Base-by-base conservation (phyloP, 2,888 invertebrate genomes). In the Sminthurinus aureus region DNA sequence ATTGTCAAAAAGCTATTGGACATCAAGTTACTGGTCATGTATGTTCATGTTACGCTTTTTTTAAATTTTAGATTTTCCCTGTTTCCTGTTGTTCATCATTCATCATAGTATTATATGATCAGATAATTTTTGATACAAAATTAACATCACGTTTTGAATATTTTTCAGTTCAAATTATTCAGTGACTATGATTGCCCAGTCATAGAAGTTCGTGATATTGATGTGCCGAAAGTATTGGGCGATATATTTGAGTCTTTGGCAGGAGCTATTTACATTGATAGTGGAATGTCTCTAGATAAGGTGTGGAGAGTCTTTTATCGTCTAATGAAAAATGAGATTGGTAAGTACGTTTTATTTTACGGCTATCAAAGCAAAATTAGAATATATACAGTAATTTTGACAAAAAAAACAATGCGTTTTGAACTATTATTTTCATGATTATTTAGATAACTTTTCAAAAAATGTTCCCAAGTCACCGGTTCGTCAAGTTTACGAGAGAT, bases 221-320 rank as follows among this genome's bases (percentile, higher is more conserved):
- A 98, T 90, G 97, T 98, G 13, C 98, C 98, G 0, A 95, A 96
- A 91, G 94, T 94, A 0, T 92, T 99, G 52, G 98, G 98, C 15
- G 99, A 99, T 91, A 91, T 99, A 67, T 96, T 98, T 90, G 99
- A 99, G 91, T 95, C 98, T 0, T 89, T 98, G 0, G 94, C 95
- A 24, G 98, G 97, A 0, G 98, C 98, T 0, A 93, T 98, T n/a
- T 98, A 93, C 90, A 91, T 98, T 75, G 98, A 98, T 91, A 93
- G 93, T 89, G 93, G 93, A 50, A 94, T 95, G 89, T 91, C 94
- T 89, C 90, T 97, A n/a, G 89, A 92, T 12, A 90, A 89, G 0
- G 94, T 95, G n/a, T 98, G 96, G 98, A 90, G 91, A 52, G 94
- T 98, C 0, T 93, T 96, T 86, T 96, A 96, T 90, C 91, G 92